Evolutionary conservation across 2,888 invertebrate species (phyloP).

Genomic region (Leucania comma): DNA sequence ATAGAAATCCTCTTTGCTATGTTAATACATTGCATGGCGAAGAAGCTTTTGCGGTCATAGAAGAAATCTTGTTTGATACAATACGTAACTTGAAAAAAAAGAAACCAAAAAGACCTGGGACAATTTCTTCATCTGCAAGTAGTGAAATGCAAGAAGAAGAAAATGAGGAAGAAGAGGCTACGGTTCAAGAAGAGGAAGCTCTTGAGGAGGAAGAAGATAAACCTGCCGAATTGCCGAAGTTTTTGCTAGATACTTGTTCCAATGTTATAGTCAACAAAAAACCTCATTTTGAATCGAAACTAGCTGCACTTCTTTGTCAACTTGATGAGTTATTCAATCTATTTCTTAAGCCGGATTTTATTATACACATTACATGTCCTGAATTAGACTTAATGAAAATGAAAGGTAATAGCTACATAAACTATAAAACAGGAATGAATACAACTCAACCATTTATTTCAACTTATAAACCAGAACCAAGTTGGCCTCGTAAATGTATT

Average conservation of each 20-base stretch:
- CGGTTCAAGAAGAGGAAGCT: constrained; percentile 69
- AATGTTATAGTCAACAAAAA: constrained; percentile 71
- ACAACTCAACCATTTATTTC: constrained; percentile 69
- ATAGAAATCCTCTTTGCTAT: constrained; percentile 67
- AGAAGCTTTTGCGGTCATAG: constrained; percentile 73
- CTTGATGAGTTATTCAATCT: constrained; percentile 77
- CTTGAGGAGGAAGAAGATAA: constrained; percentile 74
- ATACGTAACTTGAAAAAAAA: constrained; percentile 78
- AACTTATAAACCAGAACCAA: constrained; percentile 67
- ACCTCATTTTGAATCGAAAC: constrained; percentile 71
- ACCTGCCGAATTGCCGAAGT: constrained; percentile 79
- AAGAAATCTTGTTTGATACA: constrained; percentile 75
- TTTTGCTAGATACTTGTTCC: constrained; percentile 77
- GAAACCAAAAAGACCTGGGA: constrained; percentile 67
- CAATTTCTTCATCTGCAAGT: constrained; percentile 67
- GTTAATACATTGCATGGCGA: constrained; percentile 75
- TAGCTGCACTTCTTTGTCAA: constrained; percentile 76
- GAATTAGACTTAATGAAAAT: constrained; percentile 88
- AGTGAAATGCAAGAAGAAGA: constrained; percentile 66
- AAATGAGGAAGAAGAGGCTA: constrained; percentile 67
- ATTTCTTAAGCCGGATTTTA: constrained; percentile 83
- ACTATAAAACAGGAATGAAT: constrained; percentile 73
- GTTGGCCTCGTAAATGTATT: constrained; percentile 81
- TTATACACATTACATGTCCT: constrained; percentile 90
- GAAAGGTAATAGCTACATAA: constrained; percentile 76